Conservation (phyloP, 2,113 vertebrate genomes). For the Leucoraja erinaceus region DNA sequence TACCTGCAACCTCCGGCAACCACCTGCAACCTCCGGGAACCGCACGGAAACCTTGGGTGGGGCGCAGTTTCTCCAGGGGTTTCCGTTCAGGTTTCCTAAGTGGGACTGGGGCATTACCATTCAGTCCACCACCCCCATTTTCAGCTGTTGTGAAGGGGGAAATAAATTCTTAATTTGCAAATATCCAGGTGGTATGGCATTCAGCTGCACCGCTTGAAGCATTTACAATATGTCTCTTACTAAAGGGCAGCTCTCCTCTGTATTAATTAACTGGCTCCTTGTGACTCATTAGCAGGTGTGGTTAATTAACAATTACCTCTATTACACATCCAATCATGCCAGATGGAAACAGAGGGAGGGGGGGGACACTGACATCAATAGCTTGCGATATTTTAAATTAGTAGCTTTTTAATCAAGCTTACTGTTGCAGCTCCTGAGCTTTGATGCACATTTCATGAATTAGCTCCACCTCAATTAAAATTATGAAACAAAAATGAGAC, state of each 20-base stretch:
- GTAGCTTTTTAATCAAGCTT: neutral
- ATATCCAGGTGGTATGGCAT: neutral
- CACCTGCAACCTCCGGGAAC: too few species aligned
- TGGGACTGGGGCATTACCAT: too few species aligned
- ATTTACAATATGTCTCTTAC: neutral
- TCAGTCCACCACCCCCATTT: too few species aligned
- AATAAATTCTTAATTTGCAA: neutral
- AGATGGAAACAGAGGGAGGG: neutral
- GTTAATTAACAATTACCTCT: neutral
- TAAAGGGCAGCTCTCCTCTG: neutral
- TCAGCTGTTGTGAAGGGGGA: neutral
- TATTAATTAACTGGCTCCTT: slow-evolving; percentile 11
- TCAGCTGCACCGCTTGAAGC: neutral
- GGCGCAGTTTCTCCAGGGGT: too few species aligned
- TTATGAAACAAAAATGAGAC: neutral
- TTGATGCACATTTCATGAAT: neutral
- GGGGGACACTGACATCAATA: neutral
- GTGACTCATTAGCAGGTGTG: slow-evolving; percentile 16
- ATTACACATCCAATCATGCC: neutral
- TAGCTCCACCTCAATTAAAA: neutral
- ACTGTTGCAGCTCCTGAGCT: neutral
- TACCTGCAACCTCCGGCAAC: too few species aligned
- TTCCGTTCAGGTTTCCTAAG: too few species aligned
- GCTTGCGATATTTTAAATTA: neutral
- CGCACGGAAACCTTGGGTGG: too few species aligned